A percentile compares a stretch with the other conserved stretches of the same genome.
Evolutionary conservation across 2,888 invertebrate genomes (phyloP).

Genomic region (Dolichomitus sp.): DNA sequence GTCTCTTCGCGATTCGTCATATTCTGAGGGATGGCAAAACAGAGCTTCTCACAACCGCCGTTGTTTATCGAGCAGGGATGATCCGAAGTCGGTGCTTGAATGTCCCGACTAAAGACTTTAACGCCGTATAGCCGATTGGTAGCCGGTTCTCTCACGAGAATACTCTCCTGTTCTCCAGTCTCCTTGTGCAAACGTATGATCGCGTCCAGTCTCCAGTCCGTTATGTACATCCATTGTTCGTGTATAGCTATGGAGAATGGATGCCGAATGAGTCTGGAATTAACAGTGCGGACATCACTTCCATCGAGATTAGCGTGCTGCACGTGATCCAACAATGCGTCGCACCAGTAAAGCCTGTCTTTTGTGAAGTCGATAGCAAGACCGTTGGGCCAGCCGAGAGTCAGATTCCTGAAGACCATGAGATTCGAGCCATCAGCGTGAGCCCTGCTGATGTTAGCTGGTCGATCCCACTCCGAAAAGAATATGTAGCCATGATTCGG

Average conservation of each 20-base stretch:
- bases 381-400: slow-evolving; percentile 99
- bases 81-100: slow-evolving; percentile 90
- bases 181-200: slow-evolving; percentile 96
- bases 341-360: slow-evolving; percentile 98
- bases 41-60: slow-evolving; percentile 97
- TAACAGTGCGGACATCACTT: slow-evolving; percentile 95
- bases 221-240: slow-evolving; percentile 97
- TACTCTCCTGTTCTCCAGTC: slow-evolving; percentile 95
- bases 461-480: slow-evolving; percentile 98
- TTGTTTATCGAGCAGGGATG: slow-evolving; percentile 95
- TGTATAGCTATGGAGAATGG: slow-evolving; percentile 97
- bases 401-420: slow-evolving; percentile 95
- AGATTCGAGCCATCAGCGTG: slow-evolving; percentile 96
- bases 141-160: slow-evolving; percentile 95
- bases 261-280: slow-evolving; percentile 94
- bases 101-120: slow-evolving; percentile 93
- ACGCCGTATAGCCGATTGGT: slow-evolving; percentile 97
- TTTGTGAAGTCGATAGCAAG: slow-evolving; percentile 96
- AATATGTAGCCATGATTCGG: slow-evolving; percentile 98
- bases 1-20: slow-evolving; percentile 85
- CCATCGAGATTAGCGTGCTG: slow-evolving; percentile 97
- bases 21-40: slow-evolving; percentile 95
- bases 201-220: slow-evolving; percentile 98
- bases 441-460: slow-evolving; percentile 98
- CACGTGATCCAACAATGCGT: slow-evolving; percentile 97